phyloP scores from a whole-genome alignment of 2,888 invertebrate genomes.

The Ceraclea dissimilis region DNA sequence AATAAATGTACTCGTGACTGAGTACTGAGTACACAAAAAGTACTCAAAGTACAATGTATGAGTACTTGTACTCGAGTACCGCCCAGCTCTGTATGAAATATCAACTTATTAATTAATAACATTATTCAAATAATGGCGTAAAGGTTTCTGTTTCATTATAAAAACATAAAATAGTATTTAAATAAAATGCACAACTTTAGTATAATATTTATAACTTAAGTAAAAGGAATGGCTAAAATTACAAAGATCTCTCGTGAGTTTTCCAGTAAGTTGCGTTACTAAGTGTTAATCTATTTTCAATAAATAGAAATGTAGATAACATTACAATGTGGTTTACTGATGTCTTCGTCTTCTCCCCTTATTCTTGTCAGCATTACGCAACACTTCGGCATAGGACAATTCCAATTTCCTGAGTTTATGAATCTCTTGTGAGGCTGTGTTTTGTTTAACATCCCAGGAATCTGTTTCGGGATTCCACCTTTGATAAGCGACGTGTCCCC shows the following conservation, averaged over 20 bases:
- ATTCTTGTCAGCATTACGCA: slow-evolving; percentile 61
- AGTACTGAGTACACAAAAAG: no score
- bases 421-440: slow-evolving; percentile 75
- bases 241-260: no score
- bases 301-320: neutral
- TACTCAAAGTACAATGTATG: no score
- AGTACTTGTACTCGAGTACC: no score
- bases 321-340: slow-evolving; percentile 33
- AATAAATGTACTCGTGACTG: no score
- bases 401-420: slow-evolving; percentile 74
- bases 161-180: neutral
- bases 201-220: neutral
- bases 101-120: neutral
- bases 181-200: neutral
- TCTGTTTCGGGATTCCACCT: slow-evolving; percentile 46
- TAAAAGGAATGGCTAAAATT: no score
- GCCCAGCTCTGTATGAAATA: no score
- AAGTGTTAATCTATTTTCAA: neutral
- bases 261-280: no score
- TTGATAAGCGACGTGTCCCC: slow-evolving; percentile 43
- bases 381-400: slow-evolving; percentile 77
- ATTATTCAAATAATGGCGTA: neutral
- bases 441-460: slow-evolving; percentile 49
- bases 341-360: slow-evolving; percentile 44
- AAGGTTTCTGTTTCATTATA: slow-evolving; percentile 3